Base-by-base conservation (phyloP, 2,113 vertebrate species). In the Urocynchramus pylzowi region DNA sequence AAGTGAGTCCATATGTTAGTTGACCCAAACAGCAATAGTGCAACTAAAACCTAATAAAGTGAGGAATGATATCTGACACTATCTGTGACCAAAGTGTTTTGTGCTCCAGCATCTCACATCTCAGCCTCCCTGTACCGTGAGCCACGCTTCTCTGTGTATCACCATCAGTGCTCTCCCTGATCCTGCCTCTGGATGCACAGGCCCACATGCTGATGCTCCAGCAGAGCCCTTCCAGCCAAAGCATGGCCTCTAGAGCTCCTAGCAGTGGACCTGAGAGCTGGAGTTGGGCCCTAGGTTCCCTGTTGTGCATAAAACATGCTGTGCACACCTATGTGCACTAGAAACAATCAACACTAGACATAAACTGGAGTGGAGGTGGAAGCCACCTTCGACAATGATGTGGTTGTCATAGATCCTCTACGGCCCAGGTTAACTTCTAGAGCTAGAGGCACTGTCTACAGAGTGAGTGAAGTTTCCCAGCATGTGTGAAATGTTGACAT, bases 391-490 rank as follows among this genome's bases (percentile, higher is more conserved):
- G n/a, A 23, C 84, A 65, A 84, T 61, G 30, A 16, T 47, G 37
- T 42, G 53, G 50, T 68, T 94, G 41, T 60, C 73, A 74, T 13
- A 74, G 76, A 79, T 63, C 61, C 44, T 69, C 64, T 84, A 1
- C 14, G 57, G 56, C 44, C 20, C 73, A 71, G 24, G 80, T 81
- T 92, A 73, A 56, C 49, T 45, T 82, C 60, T 61, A 60, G 56
- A 93, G 73, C 60, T 71, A 60, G 13, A 93, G 64, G 63, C 33
- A 42, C 22, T 50, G 56, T 59, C 81, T 89, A 16, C 33, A 88
- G 67, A 24, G 60, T 4, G 9, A 94, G 49, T 81, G 90, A 96
- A 78, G 69, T 90, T 95, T 96, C 73, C 86, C 92, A 90, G 88
- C 87, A 89, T 0, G 17, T 84, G 93, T 87, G 83, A 90, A 96